A percentile compares a stretch with the other conserved stretches of the same genome.
Evolutionary conservation across 35 echinoderm and acorn worm species (phyloP).

Genomic region (Strongylocentrotus purpuratus): DNA sequence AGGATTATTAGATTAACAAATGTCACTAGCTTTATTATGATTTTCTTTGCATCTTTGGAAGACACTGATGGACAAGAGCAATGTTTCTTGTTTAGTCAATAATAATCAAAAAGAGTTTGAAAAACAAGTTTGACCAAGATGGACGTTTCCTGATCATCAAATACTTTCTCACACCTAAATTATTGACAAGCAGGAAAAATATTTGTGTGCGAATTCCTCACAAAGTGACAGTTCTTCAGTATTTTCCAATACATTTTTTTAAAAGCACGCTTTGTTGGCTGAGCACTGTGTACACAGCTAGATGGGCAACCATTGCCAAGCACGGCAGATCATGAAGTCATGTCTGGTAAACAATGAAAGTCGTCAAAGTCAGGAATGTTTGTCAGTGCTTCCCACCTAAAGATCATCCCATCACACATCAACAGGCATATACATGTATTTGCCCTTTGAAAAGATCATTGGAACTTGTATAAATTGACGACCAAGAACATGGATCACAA

Average conservation of each 20-base stretch:
- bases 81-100: background rate
- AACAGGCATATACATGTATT: background rate
- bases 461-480: background rate
- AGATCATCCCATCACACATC: background rate
- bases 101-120: background rate
- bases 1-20: background rate
- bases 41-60: background rate
- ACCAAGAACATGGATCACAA: background rate
- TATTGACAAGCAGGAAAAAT: background rate
- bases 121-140: background rate
- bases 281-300: background rate
- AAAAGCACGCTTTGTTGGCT: background rate
- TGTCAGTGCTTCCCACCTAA: background rate
- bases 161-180: background rate
- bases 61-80: background rate
- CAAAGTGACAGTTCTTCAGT: background rate
- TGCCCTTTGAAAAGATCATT: background rate
- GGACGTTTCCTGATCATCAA: background rate
- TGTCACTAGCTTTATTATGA: no score
- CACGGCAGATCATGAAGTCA: background rate
- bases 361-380: background rate
- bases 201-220: background rate
- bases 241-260: background rate
- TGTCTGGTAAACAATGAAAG: background rate
- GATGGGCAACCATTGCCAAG: background rate